These are phyloP conservation scores for Neosalanx taihuensis DNA, from an alignment of 2,797 vertebrate genomes.

Conservation along the genomic window DNA sequence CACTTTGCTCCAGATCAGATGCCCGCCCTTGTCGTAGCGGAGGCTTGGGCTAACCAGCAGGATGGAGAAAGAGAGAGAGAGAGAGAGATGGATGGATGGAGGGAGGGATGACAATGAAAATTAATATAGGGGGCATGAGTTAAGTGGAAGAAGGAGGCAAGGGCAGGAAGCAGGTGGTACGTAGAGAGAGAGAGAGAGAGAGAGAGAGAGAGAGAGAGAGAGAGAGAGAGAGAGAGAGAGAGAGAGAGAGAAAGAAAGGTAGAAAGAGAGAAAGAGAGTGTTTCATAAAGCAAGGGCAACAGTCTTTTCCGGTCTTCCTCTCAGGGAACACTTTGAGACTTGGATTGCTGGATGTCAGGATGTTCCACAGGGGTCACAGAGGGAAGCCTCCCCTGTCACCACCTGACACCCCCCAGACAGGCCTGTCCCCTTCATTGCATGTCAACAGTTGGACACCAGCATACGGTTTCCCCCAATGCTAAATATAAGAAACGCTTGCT, in stretches of 20 bases:
- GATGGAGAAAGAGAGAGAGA: conserved; percentile 3
- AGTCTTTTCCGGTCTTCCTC: not conserved
- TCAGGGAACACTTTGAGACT: not conserved
- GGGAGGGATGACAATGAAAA: not conserved
- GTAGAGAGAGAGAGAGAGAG: conserved; percentile 5
- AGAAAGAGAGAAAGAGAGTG: not conserved
- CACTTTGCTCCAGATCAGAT: conserved; percentile 29
- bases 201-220: not conserved
- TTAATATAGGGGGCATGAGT: too few species aligned
- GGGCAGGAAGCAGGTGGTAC: not conserved
- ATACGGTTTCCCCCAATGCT: conserved; percentile 45
- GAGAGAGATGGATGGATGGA: not conserved
- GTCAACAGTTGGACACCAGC: conserved; percentile 22
- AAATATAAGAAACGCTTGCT: conserved; percentile 40
- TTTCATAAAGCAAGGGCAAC: not conserved
- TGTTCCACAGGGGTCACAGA: not conserved
- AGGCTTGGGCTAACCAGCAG: conserved; percentile 8
- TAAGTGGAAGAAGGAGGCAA: not conserved
- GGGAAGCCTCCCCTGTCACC: not conserved
- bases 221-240: not conserved
- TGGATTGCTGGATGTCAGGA: conserved; percentile 16
- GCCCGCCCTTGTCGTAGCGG: conserved; percentile 27
- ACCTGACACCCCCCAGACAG: not conserved
- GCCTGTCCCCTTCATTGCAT: conserved; percentile 1
- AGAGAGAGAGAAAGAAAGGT: conserved; percentile 4